Evolutionary conservation across 2,888 invertebrate genomes (phyloP), one percentile per base, ranked within the genome.

Genomic region (Argynnis bischoffii): DNA sequence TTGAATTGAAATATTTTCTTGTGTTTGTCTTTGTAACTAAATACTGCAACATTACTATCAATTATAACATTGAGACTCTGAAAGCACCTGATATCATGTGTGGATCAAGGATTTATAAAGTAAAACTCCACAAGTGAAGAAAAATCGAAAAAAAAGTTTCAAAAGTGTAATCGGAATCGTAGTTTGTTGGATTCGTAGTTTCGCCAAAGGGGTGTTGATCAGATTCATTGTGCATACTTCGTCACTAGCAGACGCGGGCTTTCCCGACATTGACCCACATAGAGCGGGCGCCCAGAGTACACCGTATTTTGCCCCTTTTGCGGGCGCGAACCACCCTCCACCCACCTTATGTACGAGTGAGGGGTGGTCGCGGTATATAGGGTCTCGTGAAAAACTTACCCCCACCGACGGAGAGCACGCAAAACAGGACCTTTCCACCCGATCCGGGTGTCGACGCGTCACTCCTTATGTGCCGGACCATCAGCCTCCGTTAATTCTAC

Each of bases 201-300:
- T 87, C 83, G 88, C 86, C 86, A 84, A 84, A 85, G 88, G 85
- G 86, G 87, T 90, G 91, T 91, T 90, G 92, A 92, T 92, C 90
- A 87, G 92, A 90, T 91, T 92, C 90, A 90, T 90, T 91, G 92
- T 92, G 92, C 92, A 92, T 92, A 92, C 87, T 92, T 87, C 90
- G 92, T 92, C 92, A 92, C 90, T 88, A 90, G 92, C 88, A 92
- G 92, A 92, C 92, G 91, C 92, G 92, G 92, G 92, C 90, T 93
- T 93, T 92, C 93, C 93, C 93, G 93, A 91, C 93, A 93, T 93
- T 93, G 93, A 93, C 93, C 93, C 92, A 93, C 90, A 92, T 92
- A 90, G 90, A 90, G 82, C 91, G 89, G 89, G 92, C 90, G 90
- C 92, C 89, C 92, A 91, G 90, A 92, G 91, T 90, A 91, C 92